A percentile compares a stretch with the other conserved stretches of the same genome.
phyloP scores from a whole-genome alignment of 1,140 invertebrate species.

The Dreissena rostriformis region DNA sequence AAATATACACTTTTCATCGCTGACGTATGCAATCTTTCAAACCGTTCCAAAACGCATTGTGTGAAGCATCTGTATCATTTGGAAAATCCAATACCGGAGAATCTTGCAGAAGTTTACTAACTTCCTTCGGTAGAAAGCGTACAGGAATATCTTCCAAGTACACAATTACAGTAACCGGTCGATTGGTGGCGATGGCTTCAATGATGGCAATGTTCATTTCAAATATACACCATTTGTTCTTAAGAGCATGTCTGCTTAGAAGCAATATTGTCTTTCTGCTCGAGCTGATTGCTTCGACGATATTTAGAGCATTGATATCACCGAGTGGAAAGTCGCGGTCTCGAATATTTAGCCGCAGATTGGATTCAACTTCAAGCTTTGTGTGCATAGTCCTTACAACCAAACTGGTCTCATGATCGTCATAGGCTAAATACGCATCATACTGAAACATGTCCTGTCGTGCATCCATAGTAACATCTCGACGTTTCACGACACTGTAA shows the following conservation, averaged over 20 bases:
- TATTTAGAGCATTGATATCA: constrained; percentile 84
- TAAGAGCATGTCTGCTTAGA: constrained; percentile 85
- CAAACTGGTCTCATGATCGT: constrained; percentile 54
- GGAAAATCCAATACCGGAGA: constrained; percentile 51
- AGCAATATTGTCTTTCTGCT: constrained; percentile 85
- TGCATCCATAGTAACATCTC: neutral
- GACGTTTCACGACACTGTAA: constrained; percentile 30
- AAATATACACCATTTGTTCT: constrained; percentile 87
- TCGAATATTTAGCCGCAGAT: constrained; percentile 61
- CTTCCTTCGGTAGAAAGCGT: constrained; percentile 39
- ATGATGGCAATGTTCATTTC: constrained; percentile 82
- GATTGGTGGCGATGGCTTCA: constrained; percentile 58
- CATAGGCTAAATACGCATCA: constrained; percentile 66
- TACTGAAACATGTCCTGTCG: constrained; percentile 43
- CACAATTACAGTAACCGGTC: constrained; percentile 61
- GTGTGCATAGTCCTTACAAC: constrained; percentile 43
- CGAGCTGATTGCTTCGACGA: constrained; percentile 84
- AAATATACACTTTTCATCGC: no score
- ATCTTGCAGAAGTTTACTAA: constrained; percentile 55
- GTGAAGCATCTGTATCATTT: neutral
- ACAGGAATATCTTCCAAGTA: constrained; percentile 56
- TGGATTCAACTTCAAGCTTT: constrained; percentile 37
- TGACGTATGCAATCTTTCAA: no score
- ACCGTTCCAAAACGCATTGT: no score
- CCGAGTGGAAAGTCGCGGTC: constrained; percentile 64